phyloP scores from a whole-genome alignment of 2,888 invertebrate genomes.

The Cataglyphis rosenhaueri region DNA sequence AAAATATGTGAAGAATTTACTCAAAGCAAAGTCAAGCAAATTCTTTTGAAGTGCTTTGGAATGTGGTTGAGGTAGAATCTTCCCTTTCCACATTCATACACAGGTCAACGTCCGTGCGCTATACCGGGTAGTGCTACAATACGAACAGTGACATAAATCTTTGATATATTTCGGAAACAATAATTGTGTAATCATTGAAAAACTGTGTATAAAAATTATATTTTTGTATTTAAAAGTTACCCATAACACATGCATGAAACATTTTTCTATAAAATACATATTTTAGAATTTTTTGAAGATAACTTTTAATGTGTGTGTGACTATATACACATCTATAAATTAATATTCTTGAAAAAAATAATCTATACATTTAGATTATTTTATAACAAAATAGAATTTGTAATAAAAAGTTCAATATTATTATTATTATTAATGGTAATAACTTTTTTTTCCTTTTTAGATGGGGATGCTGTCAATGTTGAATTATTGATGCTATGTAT shows the following conservation, averaged over 20 bases:
- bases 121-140: constrained; percentile 68
- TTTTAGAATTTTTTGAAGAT: background rate
- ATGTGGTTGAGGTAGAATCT: constrained; percentile 76
- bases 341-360: background rate
- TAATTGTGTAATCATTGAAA: constrained; percentile 17
- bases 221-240: background rate
- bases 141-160: constrained; percentile 49
- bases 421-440: constrained; percentile 6
- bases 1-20: constrained; percentile 59
- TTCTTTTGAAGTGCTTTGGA: constrained; percentile 72
- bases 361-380: background rate
- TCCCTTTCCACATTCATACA: constrained; percentile 63
- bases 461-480: constrained; percentile 90
- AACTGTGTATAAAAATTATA: background rate
- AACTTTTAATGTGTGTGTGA: background rate
- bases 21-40: constrained; percentile 67
- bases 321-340: background rate
- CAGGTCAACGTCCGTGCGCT: constrained; percentile 73
- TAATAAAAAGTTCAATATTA: constrained; percentile 22
- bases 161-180: constrained; percentile 24
- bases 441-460: constrained; percentile 81
- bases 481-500: constrained; percentile 91
- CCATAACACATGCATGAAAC: background rate
- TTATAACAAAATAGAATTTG: constrained; percentile 17
- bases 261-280: background rate